Base-by-base conservation (phyloP, 2,888 invertebrate genomes). In the Rotaria socialis region DNA sequence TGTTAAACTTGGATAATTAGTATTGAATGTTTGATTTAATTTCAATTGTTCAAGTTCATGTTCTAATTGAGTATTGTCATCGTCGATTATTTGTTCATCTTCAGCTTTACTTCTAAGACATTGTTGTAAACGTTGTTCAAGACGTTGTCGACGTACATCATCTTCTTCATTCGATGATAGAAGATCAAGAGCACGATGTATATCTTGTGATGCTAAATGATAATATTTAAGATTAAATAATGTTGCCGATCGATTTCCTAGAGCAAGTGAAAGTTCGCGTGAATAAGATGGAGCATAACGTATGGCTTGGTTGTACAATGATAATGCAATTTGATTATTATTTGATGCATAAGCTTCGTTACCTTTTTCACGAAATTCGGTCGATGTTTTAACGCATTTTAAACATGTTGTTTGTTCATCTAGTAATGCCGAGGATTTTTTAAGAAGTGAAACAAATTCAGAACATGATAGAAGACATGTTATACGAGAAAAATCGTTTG, bases 231-330 rank as follows among this genome's bases (percentile, higher is more conserved):
- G 80, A 80, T 80, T 43, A 14, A 24, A 80, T 47, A 80, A 80
- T 80, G 24, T 11, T n/a, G 80, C 80, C 47, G 80, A 80, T 11
- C 80, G 80, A 80, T 80, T 80, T 80, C 80, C 80, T 2, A 14
- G n/a, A 43, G 80, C 80, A 47, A 80, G 47, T 47, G 47, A 47
- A 24, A 80, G 43, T 80, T 80, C 80, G 10, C 47, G 47, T 2
- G 80, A 80, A 47, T 80, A 47, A 11, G 43, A n/a, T 80, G 80
- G 43, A 10, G 80, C 80, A 47, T 80, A 80, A 14, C 43, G 47
- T 5, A 80, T 80, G 0, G 47, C 47, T 80, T 80, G 80, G 47
- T 80, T 80, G 6, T 80, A 80, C 3, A 47, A 47, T 80, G 47
- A 7, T 3, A 80, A 41, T 24, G 80, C 43, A 24, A 47, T 22